These are phyloP conservation scores for Nyctalus aviator DNA, from an alignment of 2,797 vertebrate genomes.

Conservation along the genomic window DNA sequence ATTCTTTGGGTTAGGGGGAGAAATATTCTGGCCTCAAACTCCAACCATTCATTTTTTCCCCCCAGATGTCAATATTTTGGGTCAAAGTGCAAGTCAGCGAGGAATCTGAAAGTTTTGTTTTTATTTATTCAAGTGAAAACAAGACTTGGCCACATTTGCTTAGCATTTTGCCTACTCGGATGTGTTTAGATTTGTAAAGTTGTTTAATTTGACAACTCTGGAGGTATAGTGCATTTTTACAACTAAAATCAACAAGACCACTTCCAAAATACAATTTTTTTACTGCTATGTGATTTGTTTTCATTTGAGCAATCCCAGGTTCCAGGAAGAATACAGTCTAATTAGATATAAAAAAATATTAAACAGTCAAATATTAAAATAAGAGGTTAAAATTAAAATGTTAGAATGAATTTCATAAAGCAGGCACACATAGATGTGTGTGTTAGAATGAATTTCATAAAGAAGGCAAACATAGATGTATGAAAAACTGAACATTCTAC, in stretches of 20 bases:
- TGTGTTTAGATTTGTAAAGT: background rate
- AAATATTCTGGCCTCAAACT: background rate
- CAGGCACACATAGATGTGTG: background rate
- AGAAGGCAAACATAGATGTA: background rate
- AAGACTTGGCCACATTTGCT: background rate
- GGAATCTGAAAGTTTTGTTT: background rate
- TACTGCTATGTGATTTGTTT: background rate
- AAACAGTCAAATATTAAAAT: background rate
- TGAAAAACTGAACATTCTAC: background rate
- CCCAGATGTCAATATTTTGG: background rate
- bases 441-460: background rate
- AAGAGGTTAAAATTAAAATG: background rate
- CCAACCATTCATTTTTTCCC: background rate
- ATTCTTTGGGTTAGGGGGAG: background rate
- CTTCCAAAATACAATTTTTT: background rate
- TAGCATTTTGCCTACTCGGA: background rate
- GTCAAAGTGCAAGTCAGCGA: background rate
- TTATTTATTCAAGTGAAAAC: slow-evolving; percentile 47
- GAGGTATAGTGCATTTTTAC: background rate
- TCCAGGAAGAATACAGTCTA: background rate
- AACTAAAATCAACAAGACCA: background rate
- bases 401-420: background rate
- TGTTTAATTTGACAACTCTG: background rate
- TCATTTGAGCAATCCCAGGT: background rate
- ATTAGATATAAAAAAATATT: background rate